These are phyloP conservation scores for Cercopithecus diana DNA, from an alignment of 2,797 vertebrate species.

Conservation along the genomic window DNA sequence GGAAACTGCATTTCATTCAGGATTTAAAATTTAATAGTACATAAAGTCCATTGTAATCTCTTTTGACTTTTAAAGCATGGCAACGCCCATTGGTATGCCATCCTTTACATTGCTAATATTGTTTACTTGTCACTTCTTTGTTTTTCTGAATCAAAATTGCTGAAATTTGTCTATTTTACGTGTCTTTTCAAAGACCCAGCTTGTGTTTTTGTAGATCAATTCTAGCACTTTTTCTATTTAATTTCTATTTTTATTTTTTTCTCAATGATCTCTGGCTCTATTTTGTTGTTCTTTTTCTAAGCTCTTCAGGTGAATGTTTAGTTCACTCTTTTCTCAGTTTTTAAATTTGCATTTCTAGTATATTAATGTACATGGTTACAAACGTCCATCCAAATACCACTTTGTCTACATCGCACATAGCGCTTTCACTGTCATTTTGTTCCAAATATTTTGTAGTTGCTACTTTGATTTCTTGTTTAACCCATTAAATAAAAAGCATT, in stretches of 20 bases:
- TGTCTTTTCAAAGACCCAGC: background rate
- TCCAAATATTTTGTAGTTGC: background rate
- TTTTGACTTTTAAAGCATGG: background rate
- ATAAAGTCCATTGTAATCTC: background rate
- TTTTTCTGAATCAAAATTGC: background rate
- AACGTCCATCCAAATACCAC: background rate
- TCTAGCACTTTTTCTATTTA: background rate
- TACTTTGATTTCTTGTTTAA: background rate
- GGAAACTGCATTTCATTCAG: background rate
- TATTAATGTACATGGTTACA: background rate
- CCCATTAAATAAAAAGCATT: background rate
- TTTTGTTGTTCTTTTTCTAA: background rate
- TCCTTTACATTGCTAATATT: background rate
- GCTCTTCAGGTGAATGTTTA: background rate
- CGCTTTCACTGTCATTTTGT: background rate
- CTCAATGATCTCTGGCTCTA: background rate
- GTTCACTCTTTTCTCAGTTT: background rate
- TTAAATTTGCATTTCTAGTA: background rate
- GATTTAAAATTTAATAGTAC: background rate
- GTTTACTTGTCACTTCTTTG: background rate
- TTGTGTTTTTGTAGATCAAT: background rate
- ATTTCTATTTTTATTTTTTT: background rate
- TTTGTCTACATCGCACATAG: background rate
- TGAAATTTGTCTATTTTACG: background rate
- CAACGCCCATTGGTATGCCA: background rate